Evolutionary conservation across 2,113 vertebrate genomes (phyloP).

Genomic region (Hippolais icterina): DNA sequence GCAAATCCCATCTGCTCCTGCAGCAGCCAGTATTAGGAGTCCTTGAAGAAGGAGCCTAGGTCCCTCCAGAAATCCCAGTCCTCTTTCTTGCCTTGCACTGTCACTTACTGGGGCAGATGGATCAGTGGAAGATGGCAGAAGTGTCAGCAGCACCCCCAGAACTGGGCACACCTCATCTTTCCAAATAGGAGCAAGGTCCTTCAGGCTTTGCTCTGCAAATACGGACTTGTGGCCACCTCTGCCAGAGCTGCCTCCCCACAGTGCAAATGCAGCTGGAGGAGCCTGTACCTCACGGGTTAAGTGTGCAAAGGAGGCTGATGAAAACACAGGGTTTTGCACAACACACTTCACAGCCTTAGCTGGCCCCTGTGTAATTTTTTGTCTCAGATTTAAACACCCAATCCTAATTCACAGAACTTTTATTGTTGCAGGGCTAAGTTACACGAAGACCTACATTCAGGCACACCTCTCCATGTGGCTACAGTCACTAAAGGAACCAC

Average conservation of each 20-base stretch:
- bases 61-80: background rate
- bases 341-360: background rate
- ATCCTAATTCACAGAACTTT: background rate
- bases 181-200: background rate
- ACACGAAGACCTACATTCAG: background rate
- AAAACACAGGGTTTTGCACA: background rate
- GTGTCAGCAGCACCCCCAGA: background rate
- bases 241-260: background rate
- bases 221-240: background rate
- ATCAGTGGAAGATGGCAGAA: background rate
- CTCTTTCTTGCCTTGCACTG: background rate
- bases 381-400: background rate
- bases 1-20: conserved; percentile 56
- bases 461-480: background rate
- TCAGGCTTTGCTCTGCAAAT: background rate
- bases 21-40: background rate
- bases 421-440: background rate
- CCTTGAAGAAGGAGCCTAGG: background rate
- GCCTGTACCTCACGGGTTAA: background rate
- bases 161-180: background rate
- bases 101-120: background rate
- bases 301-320: background rate
- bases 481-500: background rate
- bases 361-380: background rate
- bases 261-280: background rate